Base-by-base conservation (phyloP, 2,797 vertebrate species). In the Sebastes diaconus region DNA sequence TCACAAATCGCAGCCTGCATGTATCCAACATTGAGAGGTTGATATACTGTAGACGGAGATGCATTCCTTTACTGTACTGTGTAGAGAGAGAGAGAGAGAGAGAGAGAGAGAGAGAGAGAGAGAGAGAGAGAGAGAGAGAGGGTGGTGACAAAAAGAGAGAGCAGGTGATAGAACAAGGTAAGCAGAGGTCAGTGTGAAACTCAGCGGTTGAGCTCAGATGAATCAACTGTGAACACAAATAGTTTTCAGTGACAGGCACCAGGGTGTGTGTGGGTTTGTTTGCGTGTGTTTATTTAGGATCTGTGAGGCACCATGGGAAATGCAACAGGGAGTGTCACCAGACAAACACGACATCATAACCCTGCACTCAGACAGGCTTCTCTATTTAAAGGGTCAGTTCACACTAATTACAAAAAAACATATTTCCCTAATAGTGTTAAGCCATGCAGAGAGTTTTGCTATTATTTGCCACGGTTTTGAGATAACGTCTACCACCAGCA, bases 221-320 rank as follows among this genome's bases (percentile, higher is more conserved):
- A 93, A 90, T 94, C 88, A 92, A 73, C 75, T 90, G 78, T 84
- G 84, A 90, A 90, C 92, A 86, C 93, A 93, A 94, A 93, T 92
- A 92, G 78, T 85, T 92, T 93, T 93, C 54, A 91, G 90, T 93
- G 91, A 92, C 90, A 93, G 90, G 77, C 75, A 80, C 74, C 85
- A 79, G 90, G 89, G 87, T 89, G 87, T 93, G 93, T 89, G 80
- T 84, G 66, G 79, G 68, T 78, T 70, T 91, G 84, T 92, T 88
- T 93, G 85, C 84, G 74, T 36, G 27, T 92, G 85, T 92, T 93
- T 91, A 60, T 89, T 84, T 86, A 88, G 83, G 75, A 79, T 77
- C 60, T 10, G 57, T 77, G 84, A 73, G 63, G 88, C 83, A 77
- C 78, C 85, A 86, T 92, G 90, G 84, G 90, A 92, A 92, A 91